Evolutionary conservation across 1,140 invertebrate species (phyloP), one percentile per base, ranked within the genome.

Genomic region (Saccostrea glomerata): DNA sequence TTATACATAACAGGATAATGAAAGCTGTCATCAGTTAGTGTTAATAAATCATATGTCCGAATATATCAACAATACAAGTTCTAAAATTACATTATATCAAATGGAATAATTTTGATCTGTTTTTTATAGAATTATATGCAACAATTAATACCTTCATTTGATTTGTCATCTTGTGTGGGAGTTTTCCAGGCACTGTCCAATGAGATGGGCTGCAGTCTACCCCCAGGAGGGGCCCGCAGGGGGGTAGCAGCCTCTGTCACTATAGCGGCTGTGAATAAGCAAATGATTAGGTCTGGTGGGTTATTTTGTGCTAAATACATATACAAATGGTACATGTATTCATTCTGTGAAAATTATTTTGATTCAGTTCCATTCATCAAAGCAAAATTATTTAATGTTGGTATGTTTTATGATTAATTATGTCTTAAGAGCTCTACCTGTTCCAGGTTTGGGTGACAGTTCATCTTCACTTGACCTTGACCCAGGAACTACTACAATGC

Each of bases 401-500:
- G 30, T 36, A 36, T 36, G 30, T 36, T 36, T 36, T 36, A 36
- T 36, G 30, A 36, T 36, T 36, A 13, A 58, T 17, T 4, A 58
- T 58, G 15, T 58, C 56, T 58, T 13, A 58, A 6, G 23, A 36
- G 23, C 5, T 25, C 25, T 73, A 73, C 66, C 66, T 30, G 66
- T 13, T 73, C 13, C 23, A 73, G 23, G 66, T 73, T 73, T 73
- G 12, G 84, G 84, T 85, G 84, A 58, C 4, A 56, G 12, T 36
- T 85, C 84, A 56, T 85, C 92, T 85, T 90, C 90, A 90, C 92
- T 92, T n/a, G 93, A 92, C 23, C 91, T 91, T 30, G 93, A 94
- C 0, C 90, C 93, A 23, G 92, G 92, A 5, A 94, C 91, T 15
- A 93, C 91, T 60, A 94, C 91, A n/a, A 94, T 92, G 86, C 91